These are phyloP conservation scores for Macaca nemestrina DNA, from an alignment of 2,113 vertebrate genomes.

Conservation along the genomic window DNA sequence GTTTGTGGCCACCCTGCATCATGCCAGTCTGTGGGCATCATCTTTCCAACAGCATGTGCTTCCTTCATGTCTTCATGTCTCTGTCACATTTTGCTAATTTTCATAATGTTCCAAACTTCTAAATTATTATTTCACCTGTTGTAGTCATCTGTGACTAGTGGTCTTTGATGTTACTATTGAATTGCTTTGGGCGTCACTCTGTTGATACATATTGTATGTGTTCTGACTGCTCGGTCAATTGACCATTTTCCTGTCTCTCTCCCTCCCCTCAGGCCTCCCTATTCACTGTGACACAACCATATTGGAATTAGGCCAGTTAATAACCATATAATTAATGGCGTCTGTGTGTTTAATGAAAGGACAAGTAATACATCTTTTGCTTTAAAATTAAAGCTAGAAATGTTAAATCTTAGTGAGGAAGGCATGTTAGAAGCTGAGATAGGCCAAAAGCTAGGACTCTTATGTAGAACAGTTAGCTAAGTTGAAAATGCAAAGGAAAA, in stretches of 20 bases:
- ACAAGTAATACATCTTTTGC: neutral
- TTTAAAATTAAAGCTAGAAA: neutral
- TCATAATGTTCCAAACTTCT: neutral
- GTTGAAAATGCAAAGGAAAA: neutral
- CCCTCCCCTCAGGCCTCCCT: neutral
- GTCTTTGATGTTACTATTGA: neutral
- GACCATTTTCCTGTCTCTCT: neutral
- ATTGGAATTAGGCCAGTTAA: neutral
- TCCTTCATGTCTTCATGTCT: neutral
- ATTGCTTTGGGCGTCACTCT: neutral
- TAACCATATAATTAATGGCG: neutral
- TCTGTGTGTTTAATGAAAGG: neutral
- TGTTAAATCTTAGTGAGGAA: neutral
- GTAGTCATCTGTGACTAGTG: neutral
- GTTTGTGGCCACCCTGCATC: neutral
- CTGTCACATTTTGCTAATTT: neutral
- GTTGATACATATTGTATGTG: neutral
- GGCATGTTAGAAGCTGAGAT: neutral
- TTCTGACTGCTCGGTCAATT: neutral
- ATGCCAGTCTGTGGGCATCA: neutral
- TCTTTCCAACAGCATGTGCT: neutral
- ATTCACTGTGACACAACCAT: neutral
- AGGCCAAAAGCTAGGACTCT: neutral
- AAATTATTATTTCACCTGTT: neutral
- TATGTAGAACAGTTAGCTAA: neutral